Evolutionary conservation across 2,797 vertebrate species (phyloP).

Genomic region (Triplophysa bombifrons): DNA sequence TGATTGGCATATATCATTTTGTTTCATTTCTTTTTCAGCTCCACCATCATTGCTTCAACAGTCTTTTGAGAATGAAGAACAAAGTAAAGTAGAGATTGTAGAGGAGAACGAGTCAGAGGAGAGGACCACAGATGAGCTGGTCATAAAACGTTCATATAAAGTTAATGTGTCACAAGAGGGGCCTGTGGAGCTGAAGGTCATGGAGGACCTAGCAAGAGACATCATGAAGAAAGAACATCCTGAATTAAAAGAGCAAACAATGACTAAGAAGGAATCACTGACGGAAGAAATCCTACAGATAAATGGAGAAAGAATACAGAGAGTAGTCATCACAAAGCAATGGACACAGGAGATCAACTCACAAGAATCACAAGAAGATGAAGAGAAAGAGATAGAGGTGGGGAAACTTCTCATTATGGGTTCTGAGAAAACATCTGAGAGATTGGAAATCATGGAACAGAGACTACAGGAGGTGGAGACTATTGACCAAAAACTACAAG

Average conservation of each 20-base stretch:
- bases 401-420: neutral
- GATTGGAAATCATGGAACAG: constrained; percentile 58
- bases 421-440: constrained; percentile 25
- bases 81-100: constrained; percentile 38
- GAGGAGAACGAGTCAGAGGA: constrained; percentile 21
- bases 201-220: neutral
- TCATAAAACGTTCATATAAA: constrained; percentile 34
- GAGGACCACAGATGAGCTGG: constrained; percentile 7
- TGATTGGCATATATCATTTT: constrained; percentile 16
- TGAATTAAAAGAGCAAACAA: constrained; percentile 18
- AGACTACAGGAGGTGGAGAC: constrained; percentile 67
- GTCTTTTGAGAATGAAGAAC: constrained; percentile 32
- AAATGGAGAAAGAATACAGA: constrained; percentile 28
- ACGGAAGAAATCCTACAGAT: constrained; percentile 33
- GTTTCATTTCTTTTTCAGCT: constrained; percentile 45
- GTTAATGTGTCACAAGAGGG: constrained; percentile 10
- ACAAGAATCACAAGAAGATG: constrained; percentile 44
- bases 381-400: constrained; percentile 18
- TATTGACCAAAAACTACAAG: constrained; percentile 67
- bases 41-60: constrained; percentile 48
- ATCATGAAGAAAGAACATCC: constrained; percentile 20
- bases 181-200: constrained; percentile 7
- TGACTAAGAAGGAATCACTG: constrained; percentile 10
- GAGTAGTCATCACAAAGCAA: constrained; percentile 34
- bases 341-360: constrained; percentile 28